Evolutionary conservation across 2,797 vertebrate genomes (phyloP).

Genomic region (Alosa sapidissima): DNA sequence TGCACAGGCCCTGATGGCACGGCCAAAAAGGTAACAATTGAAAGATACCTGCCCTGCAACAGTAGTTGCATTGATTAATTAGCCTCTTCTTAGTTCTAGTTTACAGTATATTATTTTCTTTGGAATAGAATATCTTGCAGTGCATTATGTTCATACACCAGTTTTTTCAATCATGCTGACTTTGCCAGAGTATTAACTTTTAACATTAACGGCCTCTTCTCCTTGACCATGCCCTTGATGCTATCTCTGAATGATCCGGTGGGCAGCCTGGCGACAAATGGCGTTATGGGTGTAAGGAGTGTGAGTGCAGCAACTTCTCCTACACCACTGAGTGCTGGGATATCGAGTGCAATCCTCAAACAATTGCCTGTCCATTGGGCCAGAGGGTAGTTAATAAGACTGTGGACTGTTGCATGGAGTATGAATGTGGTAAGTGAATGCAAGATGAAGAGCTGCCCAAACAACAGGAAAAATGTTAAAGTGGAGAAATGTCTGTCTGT

Average conservation of each 20-base stretch:
- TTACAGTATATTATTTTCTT: not conserved
- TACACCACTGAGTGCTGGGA: conserved; percentile 64
- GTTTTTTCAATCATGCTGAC: too few species aligned
- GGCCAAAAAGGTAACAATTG: conserved; percentile 69
- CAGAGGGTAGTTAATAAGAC: conserved; percentile 57
- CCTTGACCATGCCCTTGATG: not conserved
- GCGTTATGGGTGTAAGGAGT: conserved; percentile 75
- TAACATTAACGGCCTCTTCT: not conserved
- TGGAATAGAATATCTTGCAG: too few species aligned
- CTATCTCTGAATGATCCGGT: not conserved
- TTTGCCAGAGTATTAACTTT: not conserved
- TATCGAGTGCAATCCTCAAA: conserved; percentile 57
- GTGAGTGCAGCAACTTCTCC: conserved; percentile 70
- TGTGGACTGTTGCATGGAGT: conserved; percentile 74
- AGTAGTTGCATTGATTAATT: not conserved
- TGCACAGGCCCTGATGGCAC: conserved; percentile 78
- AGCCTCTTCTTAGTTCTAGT: not conserved
- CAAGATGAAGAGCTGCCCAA: not conserved
- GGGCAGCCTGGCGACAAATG: conserved; percentile 79
- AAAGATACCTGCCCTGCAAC: not conserved
- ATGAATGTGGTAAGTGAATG: conserved; percentile 65
- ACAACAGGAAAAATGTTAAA: not conserved
- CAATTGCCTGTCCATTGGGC: conserved; percentile 61
- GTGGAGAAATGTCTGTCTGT: not conserved
- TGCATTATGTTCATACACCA: too few species aligned